Evolutionary conservation across 2,113 vertebrate species (phyloP).

Genomic region (Anguilla japonica): DNA sequence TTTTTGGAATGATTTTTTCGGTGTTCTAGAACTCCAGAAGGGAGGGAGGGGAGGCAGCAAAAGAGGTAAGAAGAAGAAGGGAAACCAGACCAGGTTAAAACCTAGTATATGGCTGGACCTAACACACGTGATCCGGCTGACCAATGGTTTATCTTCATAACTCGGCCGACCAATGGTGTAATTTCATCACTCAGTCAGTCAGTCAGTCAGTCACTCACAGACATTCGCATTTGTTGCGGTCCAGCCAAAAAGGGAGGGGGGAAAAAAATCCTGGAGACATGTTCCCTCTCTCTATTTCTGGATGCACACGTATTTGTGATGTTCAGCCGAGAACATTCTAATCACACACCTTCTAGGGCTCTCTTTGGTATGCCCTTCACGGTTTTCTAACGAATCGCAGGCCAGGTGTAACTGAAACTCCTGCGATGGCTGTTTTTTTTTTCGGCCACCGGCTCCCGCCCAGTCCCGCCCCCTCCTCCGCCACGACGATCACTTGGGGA

Average conservation of each 20-base stretch:
- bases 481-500: background rate
- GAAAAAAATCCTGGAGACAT: conserved; percentile 1
- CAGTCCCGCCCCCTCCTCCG: background rate
- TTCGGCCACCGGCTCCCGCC: conserved; percentile 19
- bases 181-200: no score
- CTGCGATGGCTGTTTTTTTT: conserved; percentile 23
- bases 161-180: no score
- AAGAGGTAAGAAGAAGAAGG: background rate
- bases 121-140: no score
- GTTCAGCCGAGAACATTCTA: no score
- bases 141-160: no score
- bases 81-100: no score
- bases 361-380: conserved; percentile 46
- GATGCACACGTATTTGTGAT: no score
- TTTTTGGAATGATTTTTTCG: conserved; percentile 16
- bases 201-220: no score
- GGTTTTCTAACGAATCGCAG: conserved; percentile 24
- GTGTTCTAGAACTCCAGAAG: no score
- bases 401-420: conserved; percentile 53
- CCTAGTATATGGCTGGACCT: no score
- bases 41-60: conserved; percentile 18
- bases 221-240: no score
- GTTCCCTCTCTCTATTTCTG: no score
- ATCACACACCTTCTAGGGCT: conserved; percentile 31
- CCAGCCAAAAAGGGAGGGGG: background rate